Evolutionary conservation across 2,113 vertebrate genomes (phyloP).

Genomic region (Lonchura striata): DNA sequence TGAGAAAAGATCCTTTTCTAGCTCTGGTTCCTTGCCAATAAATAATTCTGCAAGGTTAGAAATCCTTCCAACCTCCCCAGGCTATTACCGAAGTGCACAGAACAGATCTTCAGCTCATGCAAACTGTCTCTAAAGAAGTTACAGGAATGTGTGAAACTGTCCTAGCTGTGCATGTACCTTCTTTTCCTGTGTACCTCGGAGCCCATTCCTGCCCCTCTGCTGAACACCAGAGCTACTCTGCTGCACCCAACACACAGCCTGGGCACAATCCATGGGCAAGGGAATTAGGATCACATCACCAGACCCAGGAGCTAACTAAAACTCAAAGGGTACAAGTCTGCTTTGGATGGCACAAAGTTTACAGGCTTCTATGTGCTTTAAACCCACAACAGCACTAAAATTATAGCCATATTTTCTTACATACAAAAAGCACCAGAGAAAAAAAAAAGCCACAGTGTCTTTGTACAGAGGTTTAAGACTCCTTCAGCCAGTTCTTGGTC

Average conservation of each 20-base stretch:
- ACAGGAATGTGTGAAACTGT: not conserved
- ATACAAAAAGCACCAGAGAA: not conserved
- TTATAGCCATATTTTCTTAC: not conserved
- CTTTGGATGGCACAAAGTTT: not conserved
- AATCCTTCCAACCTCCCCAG: not conserved
- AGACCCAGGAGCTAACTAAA: not conserved
- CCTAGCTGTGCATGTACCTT: not conserved
- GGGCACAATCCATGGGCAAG: not conserved
- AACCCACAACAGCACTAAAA: not conserved
- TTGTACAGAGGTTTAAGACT: not conserved
- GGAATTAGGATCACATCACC: not conserved
- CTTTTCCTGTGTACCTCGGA: fast-evolving
- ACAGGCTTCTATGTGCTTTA: not conserved
- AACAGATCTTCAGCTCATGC: not conserved
- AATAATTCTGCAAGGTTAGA: slow-evolving; percentile 10
- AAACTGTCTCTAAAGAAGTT: not conserved
- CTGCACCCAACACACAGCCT: not conserved
- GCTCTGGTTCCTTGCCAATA: not conserved
- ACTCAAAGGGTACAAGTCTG: not conserved
- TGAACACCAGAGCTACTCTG: not conserved
- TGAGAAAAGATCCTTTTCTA: not conserved
- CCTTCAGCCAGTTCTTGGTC: not conserved
- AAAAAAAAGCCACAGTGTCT: not conserved
- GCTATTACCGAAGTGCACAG: not conserved
- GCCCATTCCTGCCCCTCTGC: not conserved